A percentile compares a stretch with the other conserved stretches of the same genome.
phyloP scores from a whole-genome alignment of 53 echinoderm and acorn worm genomes.

The Paracentrotus lividus region DNA sequence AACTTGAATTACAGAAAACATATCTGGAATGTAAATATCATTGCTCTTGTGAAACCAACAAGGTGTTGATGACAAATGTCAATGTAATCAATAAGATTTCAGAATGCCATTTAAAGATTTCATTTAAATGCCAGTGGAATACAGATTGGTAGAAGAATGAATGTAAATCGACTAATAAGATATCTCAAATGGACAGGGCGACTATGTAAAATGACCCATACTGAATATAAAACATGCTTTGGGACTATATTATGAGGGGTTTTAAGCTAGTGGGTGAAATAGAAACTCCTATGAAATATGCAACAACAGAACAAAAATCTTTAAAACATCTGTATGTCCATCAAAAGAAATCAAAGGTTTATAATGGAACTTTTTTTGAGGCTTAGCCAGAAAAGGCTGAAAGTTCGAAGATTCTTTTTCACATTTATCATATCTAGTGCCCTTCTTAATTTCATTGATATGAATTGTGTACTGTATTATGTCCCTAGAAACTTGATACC shows the following conservation, averaged over 20 bases:
- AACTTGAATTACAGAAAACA: too few relatives aligned
- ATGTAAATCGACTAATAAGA: conserved; percentile 1
- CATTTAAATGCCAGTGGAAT: neutral
- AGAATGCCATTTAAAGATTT: neutral
- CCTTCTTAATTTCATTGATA: neutral
- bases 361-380: neutral
- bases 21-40: neutral
- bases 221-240: neutral
- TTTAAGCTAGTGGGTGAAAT: neutral
- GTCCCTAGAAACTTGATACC: too few relatives aligned
- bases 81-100: neutral
- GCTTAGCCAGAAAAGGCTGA: neutral
- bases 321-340: neutral
- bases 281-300: neutral
- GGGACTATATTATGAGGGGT: neutral
- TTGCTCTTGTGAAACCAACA: neutral
- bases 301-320: neutral
- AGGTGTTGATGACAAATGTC: conserved; percentile 20
- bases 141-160: neutral
- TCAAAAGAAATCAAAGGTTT: neutral
- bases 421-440: neutral
- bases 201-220: neutral
- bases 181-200: neutral
- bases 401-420: neutral
- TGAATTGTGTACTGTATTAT: too few relatives aligned